Evolutionary conservation across 2,113 vertebrate species (phyloP).

Genomic region (Pseudorhombus dupliciocellatus): DNA sequence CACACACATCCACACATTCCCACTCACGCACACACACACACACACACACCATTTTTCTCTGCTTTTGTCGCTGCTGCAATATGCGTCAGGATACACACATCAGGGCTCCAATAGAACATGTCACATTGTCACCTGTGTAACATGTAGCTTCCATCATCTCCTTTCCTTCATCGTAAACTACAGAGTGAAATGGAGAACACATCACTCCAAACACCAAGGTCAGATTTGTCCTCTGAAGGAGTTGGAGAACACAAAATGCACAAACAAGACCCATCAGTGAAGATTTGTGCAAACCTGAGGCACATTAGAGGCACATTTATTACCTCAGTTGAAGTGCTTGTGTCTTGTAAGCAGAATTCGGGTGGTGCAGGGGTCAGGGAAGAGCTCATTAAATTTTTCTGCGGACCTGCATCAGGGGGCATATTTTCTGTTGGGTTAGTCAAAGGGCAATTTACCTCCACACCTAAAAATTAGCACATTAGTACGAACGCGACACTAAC

Average conservation of each 20-base stretch:
- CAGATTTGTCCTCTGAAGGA: slow-evolving; percentile 7
- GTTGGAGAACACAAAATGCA: background rate
- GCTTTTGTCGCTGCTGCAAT: slow-evolving; percentile 23
- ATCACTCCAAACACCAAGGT: slow-evolving; percentile 11
- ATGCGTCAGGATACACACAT: slow-evolving; percentile 10
- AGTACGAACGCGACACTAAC: too few species aligned
- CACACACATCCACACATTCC: background rate
- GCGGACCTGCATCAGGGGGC: too few species aligned
- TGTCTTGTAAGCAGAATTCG: too few species aligned
- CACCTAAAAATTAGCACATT: too few species aligned
- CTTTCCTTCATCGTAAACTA: slow-evolving; percentile 3
- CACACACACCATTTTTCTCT: slow-evolving; percentile 3
- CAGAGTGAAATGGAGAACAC: slow-evolving; percentile 10
- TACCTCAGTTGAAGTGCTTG: background rate
- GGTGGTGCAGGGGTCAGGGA: too few species aligned
- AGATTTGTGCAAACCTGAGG: background rate
- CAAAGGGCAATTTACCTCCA: too few species aligned
- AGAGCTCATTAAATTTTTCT: too few species aligned
- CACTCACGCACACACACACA: background rate
- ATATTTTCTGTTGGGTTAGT: too few species aligned
- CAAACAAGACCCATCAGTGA: background rate
- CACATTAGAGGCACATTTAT: too few species aligned
- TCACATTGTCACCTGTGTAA: slow-evolving; percentile 26
- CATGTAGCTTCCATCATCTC: slow-evolving; percentile 3
- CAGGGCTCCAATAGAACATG: slow-evolving; percentile 17